A percentile compares a stretch with the other conserved stretches of the same genome.
These are phyloP conservation scores for Pristionchus entomophagus DNA, from an alignment of 2,888 invertebrate genomes.

Conservation along the genomic window DNA sequence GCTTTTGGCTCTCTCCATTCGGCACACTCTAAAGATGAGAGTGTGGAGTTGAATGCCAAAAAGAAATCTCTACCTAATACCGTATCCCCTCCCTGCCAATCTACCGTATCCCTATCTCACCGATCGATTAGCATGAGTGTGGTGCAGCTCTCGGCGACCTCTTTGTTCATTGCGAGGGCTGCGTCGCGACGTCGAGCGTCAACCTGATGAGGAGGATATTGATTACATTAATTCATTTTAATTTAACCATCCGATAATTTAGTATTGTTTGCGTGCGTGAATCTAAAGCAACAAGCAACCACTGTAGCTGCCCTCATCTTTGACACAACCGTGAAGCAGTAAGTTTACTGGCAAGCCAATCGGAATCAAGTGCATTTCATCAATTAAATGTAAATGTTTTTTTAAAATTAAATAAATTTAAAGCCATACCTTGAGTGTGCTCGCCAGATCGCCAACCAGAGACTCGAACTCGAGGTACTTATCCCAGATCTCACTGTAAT, in stretches of 20 bases:
- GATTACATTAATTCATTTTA: background rate
- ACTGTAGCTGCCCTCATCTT: background rate
- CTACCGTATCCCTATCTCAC: slow-evolving; percentile 47
- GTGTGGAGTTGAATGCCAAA: too few relatives aligned
- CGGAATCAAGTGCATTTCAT: background rate
- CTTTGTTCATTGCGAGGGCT: slow-evolving; percentile 84
- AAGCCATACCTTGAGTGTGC: slow-evolving; percentile 93
- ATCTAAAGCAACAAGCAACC: background rate
- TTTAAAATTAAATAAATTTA: slow-evolving; percentile 82
- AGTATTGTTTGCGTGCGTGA: background rate
- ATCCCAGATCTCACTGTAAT: slow-evolving; percentile 93
- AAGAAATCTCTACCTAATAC: too few relatives aligned
- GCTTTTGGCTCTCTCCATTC: too few relatives aligned
- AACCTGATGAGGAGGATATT: too few relatives aligned
- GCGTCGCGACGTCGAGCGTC: slow-evolving; percentile 36
- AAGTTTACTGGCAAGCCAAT: too few relatives aligned
- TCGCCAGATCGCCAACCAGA: slow-evolving; percentile 95
- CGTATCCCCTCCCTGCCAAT: background rate
- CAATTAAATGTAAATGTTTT: slow-evolving; percentile 75
- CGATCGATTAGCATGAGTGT: slow-evolving; percentile 94
- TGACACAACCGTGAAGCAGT: background rate
- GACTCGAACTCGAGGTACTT: slow-evolving; percentile 97
- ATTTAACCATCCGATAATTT: background rate
- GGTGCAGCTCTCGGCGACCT: slow-evolving; percentile 96
- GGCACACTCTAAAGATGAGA: too few relatives aligned